Conservation (phyloP, 2,888 invertebrate species). For the Leucophenga maculata region DNA sequence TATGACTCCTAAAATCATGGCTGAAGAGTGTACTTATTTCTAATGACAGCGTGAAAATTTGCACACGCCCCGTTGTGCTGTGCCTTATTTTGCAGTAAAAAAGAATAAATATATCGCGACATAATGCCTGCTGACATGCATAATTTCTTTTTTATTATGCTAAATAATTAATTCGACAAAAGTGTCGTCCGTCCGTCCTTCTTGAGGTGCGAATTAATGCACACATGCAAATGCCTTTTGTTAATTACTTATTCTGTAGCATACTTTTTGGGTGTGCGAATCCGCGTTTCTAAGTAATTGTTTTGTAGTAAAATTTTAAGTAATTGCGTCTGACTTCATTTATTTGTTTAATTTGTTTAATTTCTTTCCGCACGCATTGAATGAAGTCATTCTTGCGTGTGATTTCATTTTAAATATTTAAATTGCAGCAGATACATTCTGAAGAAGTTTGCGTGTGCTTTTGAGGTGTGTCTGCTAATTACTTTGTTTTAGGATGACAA, state of each 20-base stretch:
- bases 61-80: conserved; percentile 36
- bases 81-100: conserved; percentile 32
- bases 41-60: conserved; percentile 59
- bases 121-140: background rate
- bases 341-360: background rate
- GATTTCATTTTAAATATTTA: background rate
- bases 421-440: too few relatives aligned
- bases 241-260: background rate
- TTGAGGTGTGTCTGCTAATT: too few relatives aligned
- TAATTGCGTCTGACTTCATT: conserved; percentile 11
- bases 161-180: background rate
- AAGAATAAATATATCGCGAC: background rate
- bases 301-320: background rate
- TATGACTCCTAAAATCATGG: background rate
- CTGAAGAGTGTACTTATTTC: conserved; percentile 10
- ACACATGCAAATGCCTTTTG: background rate
- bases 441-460: too few relatives aligned
- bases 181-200: background rate
- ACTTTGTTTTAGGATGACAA: too few relatives aligned
- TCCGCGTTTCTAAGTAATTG: background rate
- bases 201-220: background rate
- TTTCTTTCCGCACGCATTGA: background rate
- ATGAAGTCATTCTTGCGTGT: conserved; percentile 20
- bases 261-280: conserved; percentile 3
- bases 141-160: conserved; percentile 1